Base-by-base conservation (phyloP, 2,888 invertebrate genomes). In the Marasmarcha lunaedactyla region DNA sequence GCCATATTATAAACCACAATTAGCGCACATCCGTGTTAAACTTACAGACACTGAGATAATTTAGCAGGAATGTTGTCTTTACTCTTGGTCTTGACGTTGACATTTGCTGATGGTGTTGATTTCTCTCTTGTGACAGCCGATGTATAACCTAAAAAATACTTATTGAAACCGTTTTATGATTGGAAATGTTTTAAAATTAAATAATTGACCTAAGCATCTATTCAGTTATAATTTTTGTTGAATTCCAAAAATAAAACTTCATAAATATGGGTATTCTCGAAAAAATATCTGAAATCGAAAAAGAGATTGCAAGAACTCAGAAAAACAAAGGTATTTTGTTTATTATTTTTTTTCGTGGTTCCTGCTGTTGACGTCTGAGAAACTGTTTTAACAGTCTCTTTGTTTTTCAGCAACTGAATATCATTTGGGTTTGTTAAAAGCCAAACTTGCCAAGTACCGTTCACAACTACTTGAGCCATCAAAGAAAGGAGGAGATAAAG, bases 261-360 rank as follows among this genome's bases (percentile, higher is more conserved):
- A 4, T 12, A 13, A 69, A 57, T 61, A 99, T 99, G 99, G 99
- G 99, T 56, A 98, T 99, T 68, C 84, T 99, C 49, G 99, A 99
- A 63, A 98, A 97, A 87, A 99, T 99, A 73, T 91, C 95, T 3
- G 98, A 99, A 86, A 98, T 99, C 49, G 99, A 99, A 71, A 93
- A 91, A 63, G 99, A 99, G 89, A 99, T 99, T 50, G 94, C 96
- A 11, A 87, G 97, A 54, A 99, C 99, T 12, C 99, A 99, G 70
- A 99, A 99, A 79, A 99, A 99, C 84, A 99, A 99, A 92, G 98
- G 97, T 97, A 62, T 50, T 36, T 15, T 6, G 11, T 9, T 27
- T 14, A 14, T 26, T 40, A 14, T 10, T n/a, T n/a, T n/a, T n/a
- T n/a, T n/a, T n/a, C n/a, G n/a, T n/a, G n/a, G n/a, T 20, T n/a